These are phyloP conservation scores for Tinea trinotella DNA, from an alignment of 2,888 invertebrate species.

Conservation along the genomic window DNA sequence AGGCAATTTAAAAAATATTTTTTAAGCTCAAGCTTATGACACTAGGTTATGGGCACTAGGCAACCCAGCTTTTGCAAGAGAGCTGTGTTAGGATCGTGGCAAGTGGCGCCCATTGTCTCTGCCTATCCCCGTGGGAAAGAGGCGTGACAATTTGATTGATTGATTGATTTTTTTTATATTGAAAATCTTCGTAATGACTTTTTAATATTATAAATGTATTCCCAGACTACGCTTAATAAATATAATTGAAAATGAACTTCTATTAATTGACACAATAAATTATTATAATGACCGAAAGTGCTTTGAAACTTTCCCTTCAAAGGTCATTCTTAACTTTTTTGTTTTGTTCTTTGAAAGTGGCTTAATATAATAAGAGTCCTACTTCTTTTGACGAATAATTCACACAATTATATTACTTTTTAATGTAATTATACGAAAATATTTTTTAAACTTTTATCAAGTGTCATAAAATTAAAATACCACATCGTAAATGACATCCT, in stretches of 20 bases:
- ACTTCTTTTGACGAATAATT: no score
- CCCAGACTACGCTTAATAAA: not conserved
- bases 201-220: not conserved
- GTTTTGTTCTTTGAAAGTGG: conserved; percentile 14
- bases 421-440: not conserved
- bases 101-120: no score
- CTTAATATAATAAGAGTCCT: no score
- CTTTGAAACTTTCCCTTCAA: conserved; percentile 8
- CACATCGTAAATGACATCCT: not conserved
- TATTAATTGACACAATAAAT: conserved; percentile 14
- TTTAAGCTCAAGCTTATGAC: no score
- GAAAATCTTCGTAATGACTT: not conserved
- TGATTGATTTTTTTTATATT: no score
- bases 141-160: no score
- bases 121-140: no score
- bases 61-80: no score
- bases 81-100: no score
- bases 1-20: no score
- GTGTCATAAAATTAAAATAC: conserved; percentile 5
- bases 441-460: conserved; percentile 1
- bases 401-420: conserved; percentile 6
- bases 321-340: conserved; percentile 17
- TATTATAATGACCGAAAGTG: conserved; percentile 5
- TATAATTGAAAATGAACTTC: conserved; percentile 1
- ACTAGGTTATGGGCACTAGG: no score